phyloP scores from a whole-genome alignment of 2,797 vertebrate genomes.

The Carapus acus region DNA sequence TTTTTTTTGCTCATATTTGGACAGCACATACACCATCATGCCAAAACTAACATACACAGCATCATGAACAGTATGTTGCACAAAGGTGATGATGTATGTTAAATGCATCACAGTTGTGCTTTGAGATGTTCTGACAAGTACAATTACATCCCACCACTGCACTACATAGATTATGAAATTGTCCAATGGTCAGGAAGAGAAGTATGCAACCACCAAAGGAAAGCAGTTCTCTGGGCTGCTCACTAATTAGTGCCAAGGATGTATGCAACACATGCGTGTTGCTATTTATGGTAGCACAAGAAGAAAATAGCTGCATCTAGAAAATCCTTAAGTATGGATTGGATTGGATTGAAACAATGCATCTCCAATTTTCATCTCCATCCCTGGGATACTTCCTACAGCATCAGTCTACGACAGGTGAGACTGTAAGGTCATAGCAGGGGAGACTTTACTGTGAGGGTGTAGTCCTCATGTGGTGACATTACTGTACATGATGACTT shows the following conservation, averaged over 20 bases:
- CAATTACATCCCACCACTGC: constrained; percentile 4
- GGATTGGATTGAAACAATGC: constrained; percentile 25
- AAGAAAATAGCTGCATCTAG: constrained; percentile 19
- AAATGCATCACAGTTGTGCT: no score
- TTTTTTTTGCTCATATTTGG: constrained; percentile 19
- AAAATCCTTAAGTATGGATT: constrained; percentile 6
- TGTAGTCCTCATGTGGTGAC: constrained; percentile 3
- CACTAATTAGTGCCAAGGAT: constrained; percentile 49
- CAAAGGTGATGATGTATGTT: no score
- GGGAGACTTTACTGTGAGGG: constrained; percentile 25
- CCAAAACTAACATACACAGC: constrained; percentile 21
- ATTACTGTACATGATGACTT: no score
- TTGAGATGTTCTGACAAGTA: constrained; percentile 16
- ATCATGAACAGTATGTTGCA: no score
- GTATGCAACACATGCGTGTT: constrained; percentile 25
- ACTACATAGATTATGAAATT: constrained; percentile 1
- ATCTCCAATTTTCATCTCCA: constrained; percentile 29
- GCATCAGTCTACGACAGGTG: constrained; percentile 8
- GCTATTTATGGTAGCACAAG: constrained; percentile 38
- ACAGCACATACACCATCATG: constrained; percentile 2
- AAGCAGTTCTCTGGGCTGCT: constrained; percentile 16
- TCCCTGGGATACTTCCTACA: constrained; percentile 18
- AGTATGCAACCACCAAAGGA: constrained; percentile 23
- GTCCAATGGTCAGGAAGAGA: constrained; percentile 22
- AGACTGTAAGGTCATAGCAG: constrained; percentile 17